Base-by-base conservation (phyloP, 2,797 vertebrate genomes). In the Takifugu rubripes region DNA sequence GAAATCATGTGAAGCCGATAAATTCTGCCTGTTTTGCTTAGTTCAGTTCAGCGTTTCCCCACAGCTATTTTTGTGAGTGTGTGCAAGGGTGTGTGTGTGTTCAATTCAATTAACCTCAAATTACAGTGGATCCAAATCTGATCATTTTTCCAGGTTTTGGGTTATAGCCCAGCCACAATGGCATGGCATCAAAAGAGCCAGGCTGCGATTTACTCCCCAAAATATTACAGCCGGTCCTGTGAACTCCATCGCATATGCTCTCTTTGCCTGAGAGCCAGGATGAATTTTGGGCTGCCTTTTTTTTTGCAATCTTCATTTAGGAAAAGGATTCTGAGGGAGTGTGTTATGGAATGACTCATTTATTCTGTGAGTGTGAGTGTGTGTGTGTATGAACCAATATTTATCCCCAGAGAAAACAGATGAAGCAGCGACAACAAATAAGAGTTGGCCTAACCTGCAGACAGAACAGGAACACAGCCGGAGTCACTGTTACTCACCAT, bases 101-200 rank as follows among this genome's bases (percentile, higher is more conserved):
- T 69, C 68, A 66, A 78, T 81, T 85, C 75, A 85, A 85, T 85
- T 87, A 84, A 84, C 78, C 79, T 80, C 75, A 69, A 66, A 82
- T 87, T 83, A 79, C 56, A 70, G 52, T 48, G 63, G 54, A 82
- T 76, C 75, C 59, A 61, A 72, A 79, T 73, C 63, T 57, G 54
- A 43, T 49, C 70, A 49, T 73, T 40, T 76, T 73, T 69, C 68
- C 70, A 77, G 61, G 61, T 72, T 68, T 68, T 81, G 79, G 81
- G 83, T 77, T 65, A 59, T 64, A 70, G 78, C 83, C 85, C 79
- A 84, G 78, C 75, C 73, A 66, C 61, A 51, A 58, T 79, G 81
- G 82, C 70, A 14, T 2, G 2, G 25, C 65, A 77, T 75, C 75
- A 72, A 69, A 21, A 75, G 63, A 73, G 49, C 64, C 58, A 56